These are phyloP conservation scores for Agrypnia vestita DNA, from an alignment of 1,140 invertebrate species.

Conservation along the genomic window DNA sequence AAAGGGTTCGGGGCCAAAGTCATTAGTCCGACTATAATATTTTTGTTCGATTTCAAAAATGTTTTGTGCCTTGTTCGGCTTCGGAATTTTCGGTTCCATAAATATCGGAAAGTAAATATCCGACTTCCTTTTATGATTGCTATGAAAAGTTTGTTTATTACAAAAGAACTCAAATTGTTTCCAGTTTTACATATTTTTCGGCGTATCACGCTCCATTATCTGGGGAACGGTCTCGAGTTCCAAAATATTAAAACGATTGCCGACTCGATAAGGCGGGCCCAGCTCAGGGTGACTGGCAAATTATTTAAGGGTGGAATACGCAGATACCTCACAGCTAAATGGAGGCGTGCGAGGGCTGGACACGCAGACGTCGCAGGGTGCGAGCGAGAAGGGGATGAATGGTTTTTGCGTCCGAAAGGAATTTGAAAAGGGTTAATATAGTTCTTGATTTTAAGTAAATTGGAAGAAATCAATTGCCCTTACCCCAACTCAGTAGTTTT, in stretches of 20 bases:
- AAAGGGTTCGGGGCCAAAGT: too few species aligned
- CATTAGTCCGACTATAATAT: too few species aligned
- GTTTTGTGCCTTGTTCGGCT: not conserved
- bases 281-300: conserved; percentile 14
- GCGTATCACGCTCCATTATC: conserved; percentile 16
- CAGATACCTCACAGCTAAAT: conserved; percentile 4
- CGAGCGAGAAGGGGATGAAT: too few species aligned
- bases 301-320: not conserved
- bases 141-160: conserved; percentile 22
- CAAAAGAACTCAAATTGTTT: not conserved
- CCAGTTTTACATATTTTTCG: conserved; percentile 7
- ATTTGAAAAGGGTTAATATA: too few species aligned
- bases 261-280: not conserved
- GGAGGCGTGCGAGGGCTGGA: not conserved
- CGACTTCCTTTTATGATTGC: conserved; percentile 1
- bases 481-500: too few species aligned
- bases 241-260: conserved; percentile 15
- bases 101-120: conserved; percentile 3
- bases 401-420: too few species aligned
- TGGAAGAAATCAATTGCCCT: too few species aligned
- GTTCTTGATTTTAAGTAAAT: too few species aligned
- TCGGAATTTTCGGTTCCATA: not conserved
- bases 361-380: too few species aligned
- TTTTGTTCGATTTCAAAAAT: too few species aligned
- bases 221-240: not conserved